These are phyloP conservation scores for Varecia variegata DNA, from an alignment of 2,797 vertebrate species.

Conservation along the genomic window DNA sequence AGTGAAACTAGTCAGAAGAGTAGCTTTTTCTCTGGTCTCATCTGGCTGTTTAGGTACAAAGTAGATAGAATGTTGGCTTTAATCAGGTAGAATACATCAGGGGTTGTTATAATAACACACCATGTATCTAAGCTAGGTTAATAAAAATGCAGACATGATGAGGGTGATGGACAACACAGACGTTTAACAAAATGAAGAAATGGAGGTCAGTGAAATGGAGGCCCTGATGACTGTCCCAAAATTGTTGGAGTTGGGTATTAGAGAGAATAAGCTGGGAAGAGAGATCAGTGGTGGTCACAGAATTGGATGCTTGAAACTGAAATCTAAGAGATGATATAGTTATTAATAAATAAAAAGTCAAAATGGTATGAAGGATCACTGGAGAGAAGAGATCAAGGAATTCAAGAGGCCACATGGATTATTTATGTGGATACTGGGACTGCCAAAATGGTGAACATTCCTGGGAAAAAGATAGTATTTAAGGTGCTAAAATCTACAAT, in stretches of 20 bases:
- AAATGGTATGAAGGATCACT: neutral
- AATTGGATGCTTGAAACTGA: neutral
- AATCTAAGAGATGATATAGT: neutral
- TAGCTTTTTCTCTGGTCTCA: neutral
- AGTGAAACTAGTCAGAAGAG: neutral
- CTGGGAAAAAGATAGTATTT: neutral
- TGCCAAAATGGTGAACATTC: neutral
- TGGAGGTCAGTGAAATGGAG: neutral
- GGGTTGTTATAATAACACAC: neutral
- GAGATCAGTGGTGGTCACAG: neutral
- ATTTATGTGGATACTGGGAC: neutral
- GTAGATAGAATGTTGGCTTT: neutral
- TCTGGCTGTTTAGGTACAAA: neutral
- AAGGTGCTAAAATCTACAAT: neutral
- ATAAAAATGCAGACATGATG: neutral
- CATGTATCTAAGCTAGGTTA: neutral
- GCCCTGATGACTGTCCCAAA: neutral
- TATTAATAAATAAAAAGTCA: neutral
- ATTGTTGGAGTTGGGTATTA: neutral
- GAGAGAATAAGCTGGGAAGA: neutral
- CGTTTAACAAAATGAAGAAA: neutral
- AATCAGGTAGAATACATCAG: neutral
- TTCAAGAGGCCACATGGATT: neutral
- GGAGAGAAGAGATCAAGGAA: neutral
- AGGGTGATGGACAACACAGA: neutral